These are phyloP conservation scores for Anas flavirostris DNA, from an alignment of 2,797 vertebrate species.

Conservation along the genomic window DNA sequence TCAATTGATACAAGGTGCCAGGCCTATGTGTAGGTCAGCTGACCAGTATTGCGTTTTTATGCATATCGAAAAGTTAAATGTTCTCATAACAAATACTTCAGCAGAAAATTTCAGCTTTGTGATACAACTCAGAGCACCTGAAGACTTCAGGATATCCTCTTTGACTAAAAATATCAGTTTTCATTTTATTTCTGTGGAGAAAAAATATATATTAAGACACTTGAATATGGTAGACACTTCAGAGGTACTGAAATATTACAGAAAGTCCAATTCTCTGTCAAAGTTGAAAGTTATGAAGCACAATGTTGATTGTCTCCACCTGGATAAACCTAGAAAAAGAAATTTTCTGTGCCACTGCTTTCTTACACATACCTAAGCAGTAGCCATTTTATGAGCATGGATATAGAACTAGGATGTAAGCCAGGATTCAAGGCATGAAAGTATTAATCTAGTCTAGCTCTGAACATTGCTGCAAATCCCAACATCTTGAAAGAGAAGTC, in stretches of 20 bases:
- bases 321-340: conserved; percentile 22
- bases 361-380: background rate
- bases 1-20: background rate
- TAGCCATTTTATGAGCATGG: background rate
- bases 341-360: background rate
- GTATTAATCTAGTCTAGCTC: background rate
- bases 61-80: background rate
- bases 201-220: background rate
- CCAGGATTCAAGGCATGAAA: background rate
- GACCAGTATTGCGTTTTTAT: background rate
- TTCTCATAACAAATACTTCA: background rate
- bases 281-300: background rate
- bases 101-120: background rate
- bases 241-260: background rate
- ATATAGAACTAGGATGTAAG: background rate
- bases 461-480: background rate
- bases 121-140: background rate
- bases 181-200: background rate
- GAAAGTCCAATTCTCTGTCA: background rate
- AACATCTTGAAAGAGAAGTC: background rate
- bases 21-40: background rate
- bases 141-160: background rate
- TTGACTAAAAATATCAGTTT: background rate
- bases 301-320: background rate
- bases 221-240: background rate